These are phyloP conservation scores for Cosmia trapezina DNA, from an alignment of 2,888 invertebrate genomes.

Conservation along the genomic window DNA sequence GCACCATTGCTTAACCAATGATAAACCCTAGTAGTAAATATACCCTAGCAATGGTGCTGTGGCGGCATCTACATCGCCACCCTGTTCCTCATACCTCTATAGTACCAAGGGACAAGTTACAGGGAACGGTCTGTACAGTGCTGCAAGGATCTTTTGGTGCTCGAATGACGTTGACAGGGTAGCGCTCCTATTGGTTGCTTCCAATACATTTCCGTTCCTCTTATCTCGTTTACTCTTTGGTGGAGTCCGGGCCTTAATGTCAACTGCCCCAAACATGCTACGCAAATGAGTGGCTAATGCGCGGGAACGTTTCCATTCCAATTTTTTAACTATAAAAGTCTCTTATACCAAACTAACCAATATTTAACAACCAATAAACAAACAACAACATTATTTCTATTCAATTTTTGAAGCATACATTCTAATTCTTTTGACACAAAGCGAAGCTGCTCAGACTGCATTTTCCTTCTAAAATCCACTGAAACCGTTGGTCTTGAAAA, in stretches of 20 bases:
- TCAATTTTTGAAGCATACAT: neutral
- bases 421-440: neutral
- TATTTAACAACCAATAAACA: neutral
- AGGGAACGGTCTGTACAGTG: too few species aligned
- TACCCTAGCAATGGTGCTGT: too few species aligned
- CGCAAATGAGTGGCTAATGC: neutral
- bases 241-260: neutral
- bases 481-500: neutral
- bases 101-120: too few species aligned
- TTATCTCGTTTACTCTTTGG: too few species aligned
- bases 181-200: too few species aligned
- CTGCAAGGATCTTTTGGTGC: too few species aligned
- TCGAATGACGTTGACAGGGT: too few species aligned
- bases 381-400: neutral
- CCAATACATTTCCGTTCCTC: too few species aligned
- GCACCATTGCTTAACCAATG: too few species aligned
- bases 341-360: neutral
- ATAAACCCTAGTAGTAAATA: too few species aligned
- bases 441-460: neutral
- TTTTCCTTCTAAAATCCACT: neutral
- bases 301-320: neutral
- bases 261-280: neutral
- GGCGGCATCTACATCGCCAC: too few species aligned
- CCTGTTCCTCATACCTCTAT: too few species aligned
- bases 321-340: neutral